phyloP scores from a whole-genome alignment of 2,888 invertebrate genomes.

The Belgica antarctica region DNA sequence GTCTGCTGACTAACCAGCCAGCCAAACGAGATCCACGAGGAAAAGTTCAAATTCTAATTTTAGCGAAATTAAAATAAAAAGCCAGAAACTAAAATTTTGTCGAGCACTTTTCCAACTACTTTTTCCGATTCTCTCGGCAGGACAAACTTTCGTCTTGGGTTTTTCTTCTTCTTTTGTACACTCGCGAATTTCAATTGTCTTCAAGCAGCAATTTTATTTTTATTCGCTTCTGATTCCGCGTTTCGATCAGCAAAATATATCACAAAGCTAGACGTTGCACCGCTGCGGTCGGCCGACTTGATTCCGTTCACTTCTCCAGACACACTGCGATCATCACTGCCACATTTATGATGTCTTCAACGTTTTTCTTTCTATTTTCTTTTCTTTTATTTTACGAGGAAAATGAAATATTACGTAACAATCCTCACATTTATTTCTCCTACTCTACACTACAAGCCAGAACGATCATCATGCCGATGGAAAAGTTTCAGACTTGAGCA shows the following conservation, averaged over 20 bases:
- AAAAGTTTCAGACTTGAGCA: slow-evolving; percentile 20
- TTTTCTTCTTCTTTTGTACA: slow-evolving; percentile 18
- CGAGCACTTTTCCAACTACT: slow-evolving; percentile 39
- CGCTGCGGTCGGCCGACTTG: background rate
- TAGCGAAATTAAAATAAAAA: slow-evolving; percentile 34
- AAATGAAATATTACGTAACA: slow-evolving; percentile 41
- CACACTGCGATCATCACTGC: slow-evolving; percentile 34
- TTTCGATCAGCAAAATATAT: slow-evolving; percentile 1
- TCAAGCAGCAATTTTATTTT: slow-evolving; percentile 23
- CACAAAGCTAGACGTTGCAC: background rate
- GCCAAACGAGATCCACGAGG: slow-evolving; percentile 42
- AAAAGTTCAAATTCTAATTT: slow-evolving; percentile 41
- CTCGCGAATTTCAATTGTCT: slow-evolving; percentile 35
- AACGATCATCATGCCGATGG: slow-evolving; percentile 19
- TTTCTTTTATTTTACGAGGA: slow-evolving; percentile 31
- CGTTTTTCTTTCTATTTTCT: slow-evolving; percentile 19
- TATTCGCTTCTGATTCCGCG: slow-evolving; percentile 2
- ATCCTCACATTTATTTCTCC: slow-evolving; percentile 31
- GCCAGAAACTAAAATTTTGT: slow-evolving; percentile 23
- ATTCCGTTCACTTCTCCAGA: slow-evolving; percentile 41
- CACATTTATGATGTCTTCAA: slow-evolving; percentile 38
- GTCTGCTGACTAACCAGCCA: slow-evolving; percentile 28
- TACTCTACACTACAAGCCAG: background rate
- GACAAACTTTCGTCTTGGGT: slow-evolving; percentile 30
- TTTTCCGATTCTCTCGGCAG: slow-evolving; percentile 33